Evolutionary conservation across 2,888 invertebrate genomes (phyloP).

Genomic region (Deroplatys truncata): DNA sequence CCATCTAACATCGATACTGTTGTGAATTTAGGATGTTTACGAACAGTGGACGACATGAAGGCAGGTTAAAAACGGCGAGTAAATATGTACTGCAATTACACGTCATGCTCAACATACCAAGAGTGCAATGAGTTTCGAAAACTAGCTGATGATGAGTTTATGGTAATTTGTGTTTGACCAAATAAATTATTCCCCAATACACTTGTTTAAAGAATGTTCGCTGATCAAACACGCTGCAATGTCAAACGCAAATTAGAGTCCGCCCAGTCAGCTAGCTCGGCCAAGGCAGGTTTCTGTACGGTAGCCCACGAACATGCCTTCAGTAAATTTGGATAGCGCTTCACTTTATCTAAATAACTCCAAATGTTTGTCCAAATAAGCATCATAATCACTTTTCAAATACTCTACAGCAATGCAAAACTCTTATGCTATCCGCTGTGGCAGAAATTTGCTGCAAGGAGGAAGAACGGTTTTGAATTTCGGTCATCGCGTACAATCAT

Average conservation of each 20-base stretch:
- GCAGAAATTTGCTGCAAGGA: too few species aligned
- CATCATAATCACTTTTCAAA: not conserved
- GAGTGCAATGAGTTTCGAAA: not conserved
- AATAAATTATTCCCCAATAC: not conserved
- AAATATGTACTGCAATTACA: constrained; percentile 3
- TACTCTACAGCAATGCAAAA: not conserved
- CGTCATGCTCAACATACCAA: not conserved
- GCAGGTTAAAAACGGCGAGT: not conserved
- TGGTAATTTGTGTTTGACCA: not conserved
- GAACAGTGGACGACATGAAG: not conserved
- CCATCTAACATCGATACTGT: not conserved
- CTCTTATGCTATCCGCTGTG: too few species aligned
- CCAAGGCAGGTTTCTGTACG: not conserved
- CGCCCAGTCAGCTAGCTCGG: not conserved
- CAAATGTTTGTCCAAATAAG: not conserved
- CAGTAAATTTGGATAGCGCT: not conserved
- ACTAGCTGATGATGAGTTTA: not conserved
- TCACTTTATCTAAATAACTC: too few species aligned
- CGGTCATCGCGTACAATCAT: too few species aligned
- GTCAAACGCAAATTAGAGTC: not conserved
- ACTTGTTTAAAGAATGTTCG: not conserved
- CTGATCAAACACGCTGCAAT: not conserved
- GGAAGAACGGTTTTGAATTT: too few species aligned
- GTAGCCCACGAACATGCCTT: not conserved
- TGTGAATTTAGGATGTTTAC: not conserved